phyloP scores from a whole-genome alignment of 2,797 vertebrate genomes.

The Toxotes lorentzi region DNA sequence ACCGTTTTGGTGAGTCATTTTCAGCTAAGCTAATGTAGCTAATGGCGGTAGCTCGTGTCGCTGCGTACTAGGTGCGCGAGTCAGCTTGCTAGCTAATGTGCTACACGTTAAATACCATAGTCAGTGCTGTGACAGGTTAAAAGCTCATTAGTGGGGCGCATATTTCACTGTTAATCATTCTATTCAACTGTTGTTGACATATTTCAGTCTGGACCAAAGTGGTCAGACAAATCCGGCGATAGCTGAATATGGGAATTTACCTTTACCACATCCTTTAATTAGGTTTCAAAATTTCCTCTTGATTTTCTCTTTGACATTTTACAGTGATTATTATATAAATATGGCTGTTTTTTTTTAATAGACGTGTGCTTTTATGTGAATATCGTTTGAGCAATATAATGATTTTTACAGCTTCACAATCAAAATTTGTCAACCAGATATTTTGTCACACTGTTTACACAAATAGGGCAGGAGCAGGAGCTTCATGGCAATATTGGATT shows the following conservation, averaged over 20 bases:
- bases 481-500: background rate
- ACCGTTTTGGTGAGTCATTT: no score
- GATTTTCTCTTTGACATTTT: background rate
- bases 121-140: no score
- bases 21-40: no score
- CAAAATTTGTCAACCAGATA: background rate
- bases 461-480: background rate
- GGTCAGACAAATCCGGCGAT: background rate
- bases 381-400: background rate
- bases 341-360: background rate
- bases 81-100: no score
- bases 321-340: background rate
- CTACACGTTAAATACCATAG: no score
- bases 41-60: no score
- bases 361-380: background rate
- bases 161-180: no score
- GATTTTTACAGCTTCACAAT: background rate
- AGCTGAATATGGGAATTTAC: no score
- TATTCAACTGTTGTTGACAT: background rate
- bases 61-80: no score
- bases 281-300: background rate
- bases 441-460: background rate
- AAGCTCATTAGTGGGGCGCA: no score
- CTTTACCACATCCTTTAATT: background rate
- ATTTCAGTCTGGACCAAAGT: background rate